Conservation (phyloP, 2,888 invertebrate genomes). For the Pseudanteris insignis region DNA sequence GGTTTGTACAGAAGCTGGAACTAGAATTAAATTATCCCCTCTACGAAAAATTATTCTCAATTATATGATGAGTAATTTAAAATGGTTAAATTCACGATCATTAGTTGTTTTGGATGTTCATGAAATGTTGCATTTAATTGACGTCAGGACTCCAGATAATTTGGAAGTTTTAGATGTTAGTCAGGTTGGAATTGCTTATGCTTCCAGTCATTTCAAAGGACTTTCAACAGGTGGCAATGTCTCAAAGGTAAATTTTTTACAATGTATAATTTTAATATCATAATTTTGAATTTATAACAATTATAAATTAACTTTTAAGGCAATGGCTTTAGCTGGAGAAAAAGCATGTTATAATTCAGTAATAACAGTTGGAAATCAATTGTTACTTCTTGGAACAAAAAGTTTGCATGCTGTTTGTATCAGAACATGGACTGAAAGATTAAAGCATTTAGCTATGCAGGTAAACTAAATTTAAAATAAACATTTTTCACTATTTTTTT, state of each 20-base stretch:
- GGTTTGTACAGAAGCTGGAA: constrained; percentile 69
- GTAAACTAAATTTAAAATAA: constrained; percentile 49
- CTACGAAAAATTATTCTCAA: constrained; percentile 77
- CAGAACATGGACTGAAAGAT: constrained; percentile 75
- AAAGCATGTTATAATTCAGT: constrained; percentile 80
- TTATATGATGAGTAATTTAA: constrained; percentile 78
- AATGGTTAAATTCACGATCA: constrained; percentile 85
- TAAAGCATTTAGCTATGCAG: constrained; percentile 71
- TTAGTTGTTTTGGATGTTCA: constrained; percentile 85
- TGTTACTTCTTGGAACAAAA: constrained; percentile 76
- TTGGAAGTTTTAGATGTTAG: constrained; percentile 84
- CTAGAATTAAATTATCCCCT: constrained; percentile 71
- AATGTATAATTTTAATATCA: too few relatives aligned
- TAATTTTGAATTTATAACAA: too few relatives aligned
- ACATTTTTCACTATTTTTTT: too few relatives aligned
- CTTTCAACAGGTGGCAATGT: constrained; percentile 96
- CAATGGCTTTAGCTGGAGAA: constrained; percentile 80
- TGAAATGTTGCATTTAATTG: constrained; percentile 88
- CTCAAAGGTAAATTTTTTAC: constrained; percentile 67
- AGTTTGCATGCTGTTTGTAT: constrained; percentile 69
- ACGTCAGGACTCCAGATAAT: constrained; percentile 88
- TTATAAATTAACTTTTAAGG: too few relatives aligned
- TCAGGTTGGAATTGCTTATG: constrained; percentile 83
- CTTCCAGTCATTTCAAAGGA: constrained; percentile 88
- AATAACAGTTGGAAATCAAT: constrained; percentile 74